A percentile compares a stretch with the other conserved stretches of the same genome.
phyloP scores from a whole-genome alignment of 2,888 invertebrate species.

The Latrodectus hesperus region DNA sequence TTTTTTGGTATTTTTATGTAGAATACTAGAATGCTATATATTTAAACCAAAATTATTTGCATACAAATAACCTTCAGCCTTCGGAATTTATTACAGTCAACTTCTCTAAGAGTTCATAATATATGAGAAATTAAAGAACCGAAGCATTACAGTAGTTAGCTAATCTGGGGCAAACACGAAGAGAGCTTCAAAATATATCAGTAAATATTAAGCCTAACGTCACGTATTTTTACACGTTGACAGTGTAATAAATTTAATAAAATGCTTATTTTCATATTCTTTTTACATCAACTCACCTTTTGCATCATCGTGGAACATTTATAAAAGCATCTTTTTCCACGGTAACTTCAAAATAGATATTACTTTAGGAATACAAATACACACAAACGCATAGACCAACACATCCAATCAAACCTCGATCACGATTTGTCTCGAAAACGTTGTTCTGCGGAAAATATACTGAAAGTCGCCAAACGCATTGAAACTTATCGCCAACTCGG shows the following conservation, averaged over 20 bases:
- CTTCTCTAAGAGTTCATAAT: no score
- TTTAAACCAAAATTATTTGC: no score
- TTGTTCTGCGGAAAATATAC: slow-evolving; percentile 29
- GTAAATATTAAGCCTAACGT: slow-evolving; percentile 59
- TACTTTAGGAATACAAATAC: slow-evolving; percentile 6
- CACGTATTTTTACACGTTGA: slow-evolving; percentile 61
- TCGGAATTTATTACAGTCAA: no score
- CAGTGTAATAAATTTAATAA: slow-evolving; percentile 6
- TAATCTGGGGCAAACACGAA: neutral
- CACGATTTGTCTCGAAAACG: slow-evolving; percentile 46
- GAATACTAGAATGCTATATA: no score
- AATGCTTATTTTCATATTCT: neutral
- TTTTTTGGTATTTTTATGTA: no score
- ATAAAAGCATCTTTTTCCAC: neutral
- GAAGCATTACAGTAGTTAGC: neutral
- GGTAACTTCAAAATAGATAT: neutral
- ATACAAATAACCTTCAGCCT: no score
- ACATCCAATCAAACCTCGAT: slow-evolving; percentile 7
- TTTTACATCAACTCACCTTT: slow-evolving; percentile 20
- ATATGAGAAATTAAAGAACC: no score
- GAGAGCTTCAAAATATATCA: neutral
- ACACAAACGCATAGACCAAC: slow-evolving; percentile 5
- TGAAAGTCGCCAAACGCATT: slow-evolving; percentile 56
- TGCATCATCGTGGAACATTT: slow-evolving; percentile 12
- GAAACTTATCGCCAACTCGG: slow-evolving; percentile 35